Evolutionary conservation across 2,888 invertebrate genomes (phyloP).

Genomic region (Xylocampa areola): DNA sequence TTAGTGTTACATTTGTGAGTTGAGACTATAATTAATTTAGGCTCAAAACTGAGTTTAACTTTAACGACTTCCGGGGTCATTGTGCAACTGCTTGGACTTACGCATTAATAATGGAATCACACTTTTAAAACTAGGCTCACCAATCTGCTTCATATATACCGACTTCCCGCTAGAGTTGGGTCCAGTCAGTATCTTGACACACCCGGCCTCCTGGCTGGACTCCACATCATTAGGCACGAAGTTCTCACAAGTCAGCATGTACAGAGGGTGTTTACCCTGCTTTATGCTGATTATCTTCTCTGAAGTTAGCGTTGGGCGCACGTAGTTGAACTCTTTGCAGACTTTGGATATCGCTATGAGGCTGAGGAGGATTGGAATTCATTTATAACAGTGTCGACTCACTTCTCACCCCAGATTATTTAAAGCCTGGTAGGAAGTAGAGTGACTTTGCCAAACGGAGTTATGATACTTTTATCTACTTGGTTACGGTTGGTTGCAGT

Average conservation of each 20-base stretch:
- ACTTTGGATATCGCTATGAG: conserved; percentile 91
- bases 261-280: conserved; percentile 94
- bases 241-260: conserved; percentile 91
- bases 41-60: too few species aligned
- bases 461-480: too few species aligned
- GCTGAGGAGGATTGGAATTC: conserved; percentile 83
- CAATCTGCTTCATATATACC: conserved; percentile 95
- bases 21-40: too few species aligned
- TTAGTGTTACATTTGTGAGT: too few species aligned
- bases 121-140: conserved; percentile 57
- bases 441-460: too few species aligned
- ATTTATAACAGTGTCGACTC: too few species aligned
- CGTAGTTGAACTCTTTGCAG: conserved; percentile 91
- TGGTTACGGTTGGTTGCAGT: too few species aligned
- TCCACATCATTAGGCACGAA: conserved; percentile 94
- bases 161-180: conserved; percentile 98
- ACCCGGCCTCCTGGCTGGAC: conserved; percentile 88
- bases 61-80: too few species aligned
- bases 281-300: conserved; percentile 90
- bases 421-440: too few species aligned
- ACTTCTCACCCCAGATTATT: too few species aligned
- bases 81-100: too few species aligned
- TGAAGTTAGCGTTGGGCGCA: conserved; percentile 90
- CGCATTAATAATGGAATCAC: too few species aligned
- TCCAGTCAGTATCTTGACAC: conserved; percentile 95